Evolutionary conservation across 1,140 invertebrate species (phyloP).

Genomic region (Panagrolaimus sp.): DNA sequence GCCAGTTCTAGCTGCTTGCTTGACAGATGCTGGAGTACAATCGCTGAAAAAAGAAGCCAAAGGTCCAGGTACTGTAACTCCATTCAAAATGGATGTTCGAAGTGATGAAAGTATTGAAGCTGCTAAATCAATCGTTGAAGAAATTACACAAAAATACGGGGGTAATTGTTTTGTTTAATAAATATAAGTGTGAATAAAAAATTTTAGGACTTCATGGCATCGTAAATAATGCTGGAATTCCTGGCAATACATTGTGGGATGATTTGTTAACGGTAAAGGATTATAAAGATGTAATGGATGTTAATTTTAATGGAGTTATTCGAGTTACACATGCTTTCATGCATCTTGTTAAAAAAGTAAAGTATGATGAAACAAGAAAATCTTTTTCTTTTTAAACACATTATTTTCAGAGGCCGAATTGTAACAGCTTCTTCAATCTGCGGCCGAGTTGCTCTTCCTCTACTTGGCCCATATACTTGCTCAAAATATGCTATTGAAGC

Average conservation of each 20-base stretch:
- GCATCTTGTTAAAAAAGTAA: slow-evolving; percentile 33
- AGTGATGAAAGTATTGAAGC: neutral
- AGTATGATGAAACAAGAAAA: slow-evolving; percentile 11
- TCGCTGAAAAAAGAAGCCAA: slow-evolving; percentile 2
- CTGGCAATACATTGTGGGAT: slow-evolving; percentile 27
- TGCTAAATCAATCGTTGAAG: neutral
- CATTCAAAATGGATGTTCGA: slow-evolving; percentile 4
- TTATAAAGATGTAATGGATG: slow-evolving; percentile 36
- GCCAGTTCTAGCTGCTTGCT: neutral
- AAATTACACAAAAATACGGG: neutral
- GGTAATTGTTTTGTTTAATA: neutral
- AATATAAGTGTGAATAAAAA: too few relatives aligned
- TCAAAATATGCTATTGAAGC: slow-evolving; percentile 33
- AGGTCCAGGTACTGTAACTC: neutral
- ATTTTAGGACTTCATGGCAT: slow-evolving; percentile 29
- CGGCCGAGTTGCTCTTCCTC: slow-evolving; percentile 26
- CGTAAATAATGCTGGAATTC: slow-evolving; percentile 45
- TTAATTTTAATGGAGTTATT: slow-evolving; percentile 39
- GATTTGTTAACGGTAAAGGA: slow-evolving; percentile 37
- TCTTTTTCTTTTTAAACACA: neutral
- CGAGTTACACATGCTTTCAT: slow-evolving; percentile 37
- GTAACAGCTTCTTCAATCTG: slow-evolving; percentile 37
- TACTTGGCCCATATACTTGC: slow-evolving; percentile 37
- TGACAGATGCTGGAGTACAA: neutral
- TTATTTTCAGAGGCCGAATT: slow-evolving; percentile 32